Evolutionary conservation across 2,797 vertebrate species (phyloP).

Genomic region (Austrolebias charrua): DNA sequence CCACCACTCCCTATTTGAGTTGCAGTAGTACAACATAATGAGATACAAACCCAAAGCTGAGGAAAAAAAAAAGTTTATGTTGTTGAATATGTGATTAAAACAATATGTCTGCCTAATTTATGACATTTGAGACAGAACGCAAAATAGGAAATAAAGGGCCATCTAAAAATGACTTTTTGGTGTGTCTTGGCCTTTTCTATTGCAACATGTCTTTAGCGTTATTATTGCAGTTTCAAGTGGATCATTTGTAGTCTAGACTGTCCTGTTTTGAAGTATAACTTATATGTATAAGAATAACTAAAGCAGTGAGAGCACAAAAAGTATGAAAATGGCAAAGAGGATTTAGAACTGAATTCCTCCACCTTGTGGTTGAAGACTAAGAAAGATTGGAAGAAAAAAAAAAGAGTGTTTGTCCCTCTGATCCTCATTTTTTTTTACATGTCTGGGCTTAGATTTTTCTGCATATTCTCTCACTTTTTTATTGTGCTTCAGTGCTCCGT

Average conservation of each 20-base stretch:
- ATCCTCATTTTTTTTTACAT: constrained; percentile 77
- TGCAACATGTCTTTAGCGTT: constrained; percentile 19
- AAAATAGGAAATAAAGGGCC: too few species aligned
- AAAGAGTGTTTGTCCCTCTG: constrained; percentile 72
- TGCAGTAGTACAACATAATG: too few species aligned
- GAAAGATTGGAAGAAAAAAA: constrained; percentile 14
- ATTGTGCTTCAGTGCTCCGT: constrained; percentile 79
- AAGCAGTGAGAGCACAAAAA: constrained; percentile 39
- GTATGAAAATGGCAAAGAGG: constrained; percentile 66
- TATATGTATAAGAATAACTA: neutral
- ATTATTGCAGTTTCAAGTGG: constrained; percentile 43
- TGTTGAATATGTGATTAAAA: too few species aligned
- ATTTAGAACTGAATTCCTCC: constrained; percentile 63
- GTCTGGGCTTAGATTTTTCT: constrained; percentile 82
- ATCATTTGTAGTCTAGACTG: constrained; percentile 33
- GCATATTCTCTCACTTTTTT: constrained; percentile 78
- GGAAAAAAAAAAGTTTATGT: too few species aligned
- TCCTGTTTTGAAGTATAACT: constrained; percentile 40
- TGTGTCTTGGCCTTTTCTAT: neutral
- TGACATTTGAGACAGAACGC: too few species aligned
- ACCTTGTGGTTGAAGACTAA: constrained; percentile 62
- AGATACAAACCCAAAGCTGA: too few species aligned
- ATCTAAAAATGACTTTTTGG: too few species aligned
- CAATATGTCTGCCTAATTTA: too few species aligned
- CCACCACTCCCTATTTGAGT: too few species aligned